Percentiles rank a stretch among this genome's conserved stretches.
Evolutionary conservation across 1,140 invertebrate genomes (phyloP).

Genomic region (Grapholita molesta): DNA sequence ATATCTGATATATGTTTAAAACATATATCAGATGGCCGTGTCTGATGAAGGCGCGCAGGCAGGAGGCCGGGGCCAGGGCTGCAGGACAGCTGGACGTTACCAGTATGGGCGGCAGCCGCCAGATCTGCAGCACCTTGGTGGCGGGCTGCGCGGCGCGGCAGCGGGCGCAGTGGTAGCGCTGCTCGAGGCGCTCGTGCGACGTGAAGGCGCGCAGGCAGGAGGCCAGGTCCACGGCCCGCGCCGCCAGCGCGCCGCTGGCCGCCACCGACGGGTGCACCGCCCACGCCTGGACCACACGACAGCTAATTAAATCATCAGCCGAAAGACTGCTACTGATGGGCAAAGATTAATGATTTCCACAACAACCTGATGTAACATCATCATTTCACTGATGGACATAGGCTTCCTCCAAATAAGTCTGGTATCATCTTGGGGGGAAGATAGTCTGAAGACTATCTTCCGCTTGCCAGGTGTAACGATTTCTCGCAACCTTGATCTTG

Average conservation of each 20-base stretch:
- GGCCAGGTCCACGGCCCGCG: conserved; percentile 88
- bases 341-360: too few species aligned
- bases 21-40: too few species aligned
- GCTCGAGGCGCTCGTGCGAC: conserved; percentile 89
- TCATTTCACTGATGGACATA: too few species aligned
- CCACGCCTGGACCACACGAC: conserved; percentile 77
- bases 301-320: neutral
- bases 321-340: too few species aligned
- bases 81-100: conserved; percentile 74
- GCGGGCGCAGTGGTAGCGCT: conserved; percentile 90
- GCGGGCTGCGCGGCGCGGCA: conserved; percentile 91
- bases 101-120: conserved; percentile 91
- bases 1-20: too few species aligned
- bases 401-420: too few species aligned
- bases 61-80: neutral
- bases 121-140: conserved; percentile 93
- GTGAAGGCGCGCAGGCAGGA: conserved; percentile 92
- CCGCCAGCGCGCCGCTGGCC: conserved; percentile 82
- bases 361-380: too few species aligned
- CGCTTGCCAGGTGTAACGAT: too few species aligned
- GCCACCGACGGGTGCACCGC: conserved; percentile 86
- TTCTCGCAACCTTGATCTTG: too few species aligned
- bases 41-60: too few species aligned
- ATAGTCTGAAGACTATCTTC: too few species aligned
- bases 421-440: too few species aligned